Evolutionary conservation across 30 jellyfish, hydroid and myxozoan genomes (phyloP).

Genomic region (Aurelia aurita): DNA sequence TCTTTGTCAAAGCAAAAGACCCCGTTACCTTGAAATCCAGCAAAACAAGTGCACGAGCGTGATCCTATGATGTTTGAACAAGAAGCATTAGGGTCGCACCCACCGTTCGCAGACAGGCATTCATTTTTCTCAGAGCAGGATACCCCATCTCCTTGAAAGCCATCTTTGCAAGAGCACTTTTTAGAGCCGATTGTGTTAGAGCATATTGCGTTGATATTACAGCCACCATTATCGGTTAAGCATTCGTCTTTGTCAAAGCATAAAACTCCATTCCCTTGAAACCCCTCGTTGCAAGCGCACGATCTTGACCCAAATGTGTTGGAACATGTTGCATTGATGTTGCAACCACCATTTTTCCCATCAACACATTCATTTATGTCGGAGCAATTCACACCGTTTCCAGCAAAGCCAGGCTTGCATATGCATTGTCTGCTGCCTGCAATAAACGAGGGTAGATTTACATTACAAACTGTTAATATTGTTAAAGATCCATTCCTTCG

Average conservation of each 20-base stretch:
- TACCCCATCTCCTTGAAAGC: conserved; percentile 57
- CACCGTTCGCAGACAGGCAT: conserved; percentile 49
- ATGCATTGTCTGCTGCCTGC: conserved; percentile 29
- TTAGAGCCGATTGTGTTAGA: conserved; percentile 1
- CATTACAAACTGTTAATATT: not conserved
- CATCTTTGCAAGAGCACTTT: conserved; percentile 36
- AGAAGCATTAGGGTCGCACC: conserved; percentile 15
- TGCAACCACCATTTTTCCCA: conserved; percentile 34
- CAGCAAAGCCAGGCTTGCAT: conserved; percentile 31
- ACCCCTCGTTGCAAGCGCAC: conserved; percentile 44
- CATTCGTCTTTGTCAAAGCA: not conserved
- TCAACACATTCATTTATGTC: conserved; percentile 57
- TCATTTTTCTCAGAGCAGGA: conserved; percentile 47
- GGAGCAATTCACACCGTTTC: conserved; percentile 47
- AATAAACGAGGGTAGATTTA: too few species aligned
- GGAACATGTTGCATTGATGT: conserved; percentile 2
- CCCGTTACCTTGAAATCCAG: conserved; percentile 45
- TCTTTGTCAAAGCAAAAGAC: not conserved
- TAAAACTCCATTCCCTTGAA: conserved; percentile 3
- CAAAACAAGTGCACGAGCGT: conserved; percentile 15
- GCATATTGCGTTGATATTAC: too few species aligned
- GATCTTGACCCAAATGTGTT: conserved; percentile 11
- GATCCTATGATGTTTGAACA: conserved; percentile 26
- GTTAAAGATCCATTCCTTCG: too few species aligned
- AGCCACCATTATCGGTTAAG: too few species aligned